Conservation (phyloP, 2,888 invertebrate genomes). For the Subacronicta megacephala region DNA sequence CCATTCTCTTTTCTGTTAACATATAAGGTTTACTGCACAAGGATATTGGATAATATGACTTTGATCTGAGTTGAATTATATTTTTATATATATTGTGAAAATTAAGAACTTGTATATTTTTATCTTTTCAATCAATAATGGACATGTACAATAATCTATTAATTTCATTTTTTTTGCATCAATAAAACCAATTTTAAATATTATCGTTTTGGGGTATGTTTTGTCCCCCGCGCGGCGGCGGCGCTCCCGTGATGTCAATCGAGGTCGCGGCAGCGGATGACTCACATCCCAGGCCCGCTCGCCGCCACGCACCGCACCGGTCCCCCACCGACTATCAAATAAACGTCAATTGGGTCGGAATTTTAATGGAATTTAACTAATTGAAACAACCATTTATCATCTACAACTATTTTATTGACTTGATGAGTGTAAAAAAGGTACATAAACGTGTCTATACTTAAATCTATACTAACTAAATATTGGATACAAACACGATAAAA, state of each 20-base stretch:
- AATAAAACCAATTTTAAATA: conserved; percentile 89
- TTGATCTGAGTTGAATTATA: conserved; percentile 89
- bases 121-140: conserved; percentile 88
- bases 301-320: conserved; percentile 53
- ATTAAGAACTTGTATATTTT: conserved; percentile 88
- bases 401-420: conserved; percentile 87
- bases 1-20: conserved; percentile 83
- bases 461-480: conserved; percentile 60
- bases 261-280: conserved; percentile 65
- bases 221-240: conserved; percentile 60
- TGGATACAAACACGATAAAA: conserved; percentile 69
- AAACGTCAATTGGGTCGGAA: conserved; percentile 81
- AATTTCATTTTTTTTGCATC: conserved; percentile 86
- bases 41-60: conserved; percentile 86
- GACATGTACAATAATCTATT: conserved; percentile 88
- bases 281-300: conserved; percentile 67
- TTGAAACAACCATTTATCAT: conserved; percentile 83
- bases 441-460: conserved; percentile 80
- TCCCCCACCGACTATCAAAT: conserved; percentile 73
- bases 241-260: conserved; percentile 61
- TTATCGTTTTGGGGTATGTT: conserved; percentile 73
- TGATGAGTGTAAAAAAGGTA: conserved; percentile 79
- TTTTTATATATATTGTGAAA: conserved; percentile 88
- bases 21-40: conserved; percentile 87
- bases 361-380: conserved; percentile 86